Base-by-base conservation (phyloP, 2,888 invertebrate genomes). In the Zonitis immaculata region DNA sequence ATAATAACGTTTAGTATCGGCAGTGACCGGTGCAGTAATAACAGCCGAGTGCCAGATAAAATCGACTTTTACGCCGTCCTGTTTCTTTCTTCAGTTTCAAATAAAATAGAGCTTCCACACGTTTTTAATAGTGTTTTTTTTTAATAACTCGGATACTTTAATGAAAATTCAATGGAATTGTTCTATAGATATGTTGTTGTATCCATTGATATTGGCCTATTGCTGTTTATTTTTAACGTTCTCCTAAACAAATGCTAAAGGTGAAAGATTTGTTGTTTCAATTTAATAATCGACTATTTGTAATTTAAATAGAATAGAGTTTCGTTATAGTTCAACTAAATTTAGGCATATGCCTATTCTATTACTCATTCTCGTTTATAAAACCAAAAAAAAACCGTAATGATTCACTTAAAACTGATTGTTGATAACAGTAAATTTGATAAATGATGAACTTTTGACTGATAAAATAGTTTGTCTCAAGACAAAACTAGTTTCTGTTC, bases 1-100 rank as follows among this genome's bases (percentile, higher is more conserved):
- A 18, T 51, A 45, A 45, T 55, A 49, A 54, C 46, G 51, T 48
- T 39, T 55, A 55, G 55, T 51, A 55, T 55, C 55, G 42, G 55
- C 42, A 46, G 55, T 51, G 51, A 44, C 47, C 54, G 54, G 51
- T 54, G 51, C 51, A 51, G 51, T 48, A 51, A 5, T 8, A 35
- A 20, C 18, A 20, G 51, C 25, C 30, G 49, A 45, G 55, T 55
- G 55, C 49, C 49, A 51, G 51, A 5, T 18, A 39, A n/a, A 39
- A 39, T 18, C 18, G 39, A 39, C 39, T 11, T 39, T 32, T 39
- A 20, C 20, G 20, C 39, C 39, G 39, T 39, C 20, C 39, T 20
- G 11, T 12, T 32, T 11, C 20, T 11, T 6, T 20, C 3, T 20
- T 35, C 6, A 2, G 12, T 16, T 35, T 18, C 20, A 39, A 9